phyloP scores from a whole-genome alignment of 2,113 vertebrate species.

The Corvus cornix region DNA sequence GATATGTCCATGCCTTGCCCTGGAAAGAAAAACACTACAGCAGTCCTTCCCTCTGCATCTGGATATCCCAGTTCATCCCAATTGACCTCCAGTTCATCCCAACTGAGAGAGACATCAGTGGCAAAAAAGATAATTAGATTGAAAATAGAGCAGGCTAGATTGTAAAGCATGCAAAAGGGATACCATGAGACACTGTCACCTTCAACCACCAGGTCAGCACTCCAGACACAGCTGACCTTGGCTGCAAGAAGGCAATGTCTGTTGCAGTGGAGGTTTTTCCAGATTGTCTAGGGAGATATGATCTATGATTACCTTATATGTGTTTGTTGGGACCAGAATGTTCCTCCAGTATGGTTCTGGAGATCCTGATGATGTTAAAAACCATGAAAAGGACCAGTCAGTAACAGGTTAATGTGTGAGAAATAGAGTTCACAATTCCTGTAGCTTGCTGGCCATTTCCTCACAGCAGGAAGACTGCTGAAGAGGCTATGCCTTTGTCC shows the following conservation, averaged over 20 bases:
- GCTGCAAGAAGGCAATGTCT: background rate
- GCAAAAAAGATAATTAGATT: background rate
- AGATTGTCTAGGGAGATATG: background rate
- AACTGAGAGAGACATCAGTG: background rate
- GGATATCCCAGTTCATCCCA: background rate
- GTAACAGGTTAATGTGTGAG: background rate
- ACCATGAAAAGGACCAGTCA: background rate
- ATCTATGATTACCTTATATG: background rate
- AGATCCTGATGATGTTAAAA: background rate
- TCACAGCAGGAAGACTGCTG: background rate
- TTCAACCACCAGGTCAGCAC: background rate
- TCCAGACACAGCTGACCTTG: background rate
- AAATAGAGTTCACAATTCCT: background rate
- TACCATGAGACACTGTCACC: background rate
- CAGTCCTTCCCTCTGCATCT: background rate
- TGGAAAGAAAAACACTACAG: background rate
- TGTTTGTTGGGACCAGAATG: background rate
- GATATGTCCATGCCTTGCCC: background rate
- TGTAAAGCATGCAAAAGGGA: background rate
- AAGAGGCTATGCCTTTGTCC: background rate
- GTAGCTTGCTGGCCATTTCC: background rate
- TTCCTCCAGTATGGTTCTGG: background rate
- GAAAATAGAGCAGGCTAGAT: background rate
- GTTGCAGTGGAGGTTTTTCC: background rate
- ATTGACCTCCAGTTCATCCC: background rate